phyloP scores from a whole-genome alignment of 2,113 vertebrate species.

The Sarotherodon lohbergeri region DNA sequence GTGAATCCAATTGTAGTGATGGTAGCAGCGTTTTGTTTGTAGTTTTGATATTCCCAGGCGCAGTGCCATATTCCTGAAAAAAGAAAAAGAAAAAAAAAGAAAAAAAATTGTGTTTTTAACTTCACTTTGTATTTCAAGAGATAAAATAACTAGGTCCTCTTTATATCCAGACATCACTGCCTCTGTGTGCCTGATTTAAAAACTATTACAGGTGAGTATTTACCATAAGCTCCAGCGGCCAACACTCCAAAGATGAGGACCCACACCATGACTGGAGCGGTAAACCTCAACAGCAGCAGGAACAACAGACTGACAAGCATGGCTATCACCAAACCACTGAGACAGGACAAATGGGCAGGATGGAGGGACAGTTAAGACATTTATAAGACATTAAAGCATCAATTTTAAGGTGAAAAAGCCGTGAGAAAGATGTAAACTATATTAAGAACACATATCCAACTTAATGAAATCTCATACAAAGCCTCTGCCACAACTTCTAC shows the following conservation, averaged over 20 bases:
- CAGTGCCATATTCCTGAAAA: constrained; percentile 85
- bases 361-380: not conserved
- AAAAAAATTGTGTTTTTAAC: not conserved
- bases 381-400: not conserved
- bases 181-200: not conserved
- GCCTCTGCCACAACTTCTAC: not conserved
- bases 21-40: constrained; percentile 45
- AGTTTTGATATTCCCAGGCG: constrained; percentile 74
- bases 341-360: not conserved
- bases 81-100: not conserved
- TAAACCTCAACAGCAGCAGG: constrained; percentile 81
- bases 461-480: not conserved
- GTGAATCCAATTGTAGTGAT: constrained; percentile 77
- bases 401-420: not conserved
- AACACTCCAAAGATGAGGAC: constrained; percentile 80
- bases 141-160: not conserved
- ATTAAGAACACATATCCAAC: not conserved
- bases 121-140: not conserved
- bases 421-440: not conserved
- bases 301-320: constrained; percentile 83
- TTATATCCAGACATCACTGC: not conserved
- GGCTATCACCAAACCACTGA: constrained; percentile 77
- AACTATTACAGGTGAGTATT: not conserved
- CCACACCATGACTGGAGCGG: constrained; percentile 80
- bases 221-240: constrained; percentile 78